Evolutionary conservation across 2,113 vertebrate species (phyloP).

Genomic region (Silurus glanis): DNA sequence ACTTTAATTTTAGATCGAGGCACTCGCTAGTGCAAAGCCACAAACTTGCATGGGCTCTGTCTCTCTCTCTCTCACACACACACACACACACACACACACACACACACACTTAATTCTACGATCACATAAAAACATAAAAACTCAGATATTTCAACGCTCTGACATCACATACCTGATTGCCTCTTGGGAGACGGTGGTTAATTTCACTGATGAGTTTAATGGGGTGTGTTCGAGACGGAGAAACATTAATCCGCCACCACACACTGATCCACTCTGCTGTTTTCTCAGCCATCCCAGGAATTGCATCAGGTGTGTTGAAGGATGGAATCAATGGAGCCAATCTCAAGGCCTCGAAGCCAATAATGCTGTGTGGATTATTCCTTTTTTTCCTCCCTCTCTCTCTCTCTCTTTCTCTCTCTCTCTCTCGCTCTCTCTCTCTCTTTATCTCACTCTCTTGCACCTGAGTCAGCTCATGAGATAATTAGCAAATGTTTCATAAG

Average conservation of each 20-base stretch:
- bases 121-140: background rate
- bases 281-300: background rate
- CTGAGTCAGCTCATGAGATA: constrained; percentile 26
- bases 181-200: background rate
- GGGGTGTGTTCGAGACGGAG: background rate
- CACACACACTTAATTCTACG: background rate
- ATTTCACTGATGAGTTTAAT: constrained; percentile 4
- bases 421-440: too few species aligned
- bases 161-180: background rate
- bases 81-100: background rate
- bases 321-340: background rate
- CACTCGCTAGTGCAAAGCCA: background rate
- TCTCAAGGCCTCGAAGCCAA: constrained; percentile 13
- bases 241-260: background rate
- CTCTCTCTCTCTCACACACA: background rate
- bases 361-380: background rate
- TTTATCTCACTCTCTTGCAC: background rate
- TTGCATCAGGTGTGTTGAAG: constrained; percentile 3
- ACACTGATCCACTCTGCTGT: background rate
- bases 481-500: constrained; percentile 3
- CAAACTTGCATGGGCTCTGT: background rate
- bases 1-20: constrained; percentile 19
- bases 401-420: too few species aligned
- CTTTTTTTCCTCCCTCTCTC: background rate
- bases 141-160: background rate